Evolutionary conservation across 2,797 vertebrate species (phyloP), one percentile per base, ranked within the genome.

Genomic region (Pangasius djambal): DNA sequence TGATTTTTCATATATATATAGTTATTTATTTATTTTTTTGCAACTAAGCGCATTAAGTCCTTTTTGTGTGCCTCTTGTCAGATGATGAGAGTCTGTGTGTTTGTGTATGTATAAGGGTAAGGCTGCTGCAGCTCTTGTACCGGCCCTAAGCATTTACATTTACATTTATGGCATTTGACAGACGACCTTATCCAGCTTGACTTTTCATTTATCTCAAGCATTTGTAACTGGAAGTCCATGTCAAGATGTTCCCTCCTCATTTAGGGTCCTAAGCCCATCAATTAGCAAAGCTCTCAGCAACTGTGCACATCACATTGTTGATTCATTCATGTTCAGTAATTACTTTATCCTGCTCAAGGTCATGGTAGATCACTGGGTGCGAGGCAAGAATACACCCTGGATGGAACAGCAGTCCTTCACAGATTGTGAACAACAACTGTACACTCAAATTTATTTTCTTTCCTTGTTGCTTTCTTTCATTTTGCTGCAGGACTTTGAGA

Each of bases 401-500:
- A 48, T 75, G 2, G 9, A 74, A 22, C n/a, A 4, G 28, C 13
- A 55, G 50, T 34, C 25, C 8, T 69, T 84, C 9, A 52, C 7
- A 7, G 28, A 20, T 20, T n/a, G 20, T n/a, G 6, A 2, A 20
- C 2, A 79, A 28, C 55, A 37, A 37, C 88, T n/a, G 78, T 81
- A 57, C 7, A 75, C 65, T 79, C 22, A 82, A 85, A 40, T 59
- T 40, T 34, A 61, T 28, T 78, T 25, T 79, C 12, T 22, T 48
- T 82, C 22, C 61, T 28, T 81, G 65, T 86, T 75, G 37, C 25
- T 20, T 78, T 89, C 4, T 87, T 65, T 91, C 10, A 89, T 34
- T 90, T 7, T 84, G 16, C 83, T 87, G 70, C 89, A 97, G 96
- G 93, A 96, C 87, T 95, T 94, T 6, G 65, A 95, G 63, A 52